Base-by-base conservation (phyloP, 2,888 invertebrate genomes). In the Charanyca ferruginea region DNA sequence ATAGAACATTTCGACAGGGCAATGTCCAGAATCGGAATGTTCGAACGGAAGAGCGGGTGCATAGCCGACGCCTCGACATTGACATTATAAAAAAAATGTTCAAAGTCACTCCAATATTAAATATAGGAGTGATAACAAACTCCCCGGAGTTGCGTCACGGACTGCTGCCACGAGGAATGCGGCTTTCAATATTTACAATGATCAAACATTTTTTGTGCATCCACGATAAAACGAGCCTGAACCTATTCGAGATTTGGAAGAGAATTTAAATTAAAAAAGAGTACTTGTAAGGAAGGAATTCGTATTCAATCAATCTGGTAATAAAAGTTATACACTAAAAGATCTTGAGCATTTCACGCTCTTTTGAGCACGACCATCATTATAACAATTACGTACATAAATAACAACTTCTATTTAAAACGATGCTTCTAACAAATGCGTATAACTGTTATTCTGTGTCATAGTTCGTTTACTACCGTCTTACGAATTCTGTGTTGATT, bases 81-180 rank as follows among this genome's bases (percentile, higher is more conserved):
- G 72, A 73, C 73, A 78, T 65, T 81, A 83, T 84, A 89, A 90
- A 90, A 90, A 90, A n/a, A 85, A 38, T 3, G 4, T 82, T 83
- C 83, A 82, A 84, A 90, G 90, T 90, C 89, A 91, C 84, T 88
- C 85, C 81, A 75, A 85, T 87, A 89, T 88, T 88, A 86, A 86
- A 89, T 88, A 84, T 85, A 88, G 83, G 82, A 81, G 77, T 81
- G 84, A 87, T 85, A 84, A 85, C 79, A 82, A 78, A 79, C 68
- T 69, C 76, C 69, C 77, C 77, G 67, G 67, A 55, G 70, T 64
- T 65, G 78, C 80, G 84, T 85, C 83, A 87, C 86, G 89, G 84
- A 68, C 58, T 66, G 79, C 75, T 82, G 77, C 83, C 85, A 81
- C 66, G 48, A 72, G 87, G 90, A 91, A 91, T 90, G 89, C 61